Percentiles rank a stretch among this genome's conserved stretches.
Evolutionary conservation across 2,797 vertebrate genomes (phyloP).

Genomic region (Anabas testudineus): DNA sequence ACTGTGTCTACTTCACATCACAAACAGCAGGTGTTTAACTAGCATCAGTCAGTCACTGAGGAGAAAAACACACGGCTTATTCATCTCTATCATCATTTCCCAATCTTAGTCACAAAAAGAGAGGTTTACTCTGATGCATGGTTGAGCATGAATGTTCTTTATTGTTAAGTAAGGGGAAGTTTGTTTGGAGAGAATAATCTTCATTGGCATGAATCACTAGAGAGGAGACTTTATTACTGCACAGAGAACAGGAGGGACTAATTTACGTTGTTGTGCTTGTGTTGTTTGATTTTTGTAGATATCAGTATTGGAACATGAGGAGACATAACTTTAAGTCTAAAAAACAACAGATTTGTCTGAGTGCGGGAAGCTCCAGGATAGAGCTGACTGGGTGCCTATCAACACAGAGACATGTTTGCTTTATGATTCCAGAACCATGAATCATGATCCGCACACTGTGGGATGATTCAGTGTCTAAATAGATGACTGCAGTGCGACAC

Average conservation of each 20-base stretch:
- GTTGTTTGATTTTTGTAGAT: no score
- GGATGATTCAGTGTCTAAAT: conserved; percentile 59
- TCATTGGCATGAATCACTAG: conserved; percentile 38
- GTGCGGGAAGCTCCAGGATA: conserved; percentile 13
- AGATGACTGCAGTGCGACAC: conserved; percentile 31
- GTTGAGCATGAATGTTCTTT: conserved; percentile 17
- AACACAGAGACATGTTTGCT: conserved; percentile 33
- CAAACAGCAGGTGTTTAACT: conserved; percentile 4
- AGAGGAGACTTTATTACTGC: conserved; percentile 5
- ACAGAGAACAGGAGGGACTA: neutral
- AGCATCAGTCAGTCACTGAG: neutral
- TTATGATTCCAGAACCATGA: conserved; percentile 40
- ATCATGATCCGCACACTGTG: conserved; percentile 35
- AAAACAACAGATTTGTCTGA: neutral
- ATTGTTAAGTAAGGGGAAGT: conserved; percentile 32
- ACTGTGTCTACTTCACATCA: neutral
- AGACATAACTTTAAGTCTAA: neutral
- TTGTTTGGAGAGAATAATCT: conserved; percentile 31
- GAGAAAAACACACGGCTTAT: conserved; percentile 5
- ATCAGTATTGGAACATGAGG: neutral
- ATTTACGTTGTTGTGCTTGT: no score
- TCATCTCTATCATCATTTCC: conserved; percentile 39
- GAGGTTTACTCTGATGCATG: neutral
- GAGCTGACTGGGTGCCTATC: conserved; percentile 32
- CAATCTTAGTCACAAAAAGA: conserved; percentile 11